phyloP scores from a whole-genome alignment of 2,113 vertebrate species.

The Mionectes macconnelli region DNA sequence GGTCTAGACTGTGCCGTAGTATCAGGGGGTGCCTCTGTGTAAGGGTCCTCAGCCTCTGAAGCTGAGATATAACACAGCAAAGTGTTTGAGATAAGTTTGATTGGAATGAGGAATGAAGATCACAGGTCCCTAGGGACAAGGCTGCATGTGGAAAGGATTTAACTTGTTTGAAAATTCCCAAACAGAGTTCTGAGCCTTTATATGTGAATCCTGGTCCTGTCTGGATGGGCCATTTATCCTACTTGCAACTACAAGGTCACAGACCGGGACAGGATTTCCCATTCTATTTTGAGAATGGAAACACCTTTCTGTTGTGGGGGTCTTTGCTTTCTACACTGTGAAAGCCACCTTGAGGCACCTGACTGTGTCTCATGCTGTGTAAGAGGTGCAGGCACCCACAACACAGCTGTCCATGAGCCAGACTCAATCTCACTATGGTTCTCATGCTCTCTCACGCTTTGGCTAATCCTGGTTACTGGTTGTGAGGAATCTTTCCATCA shows the following conservation, averaged over 20 bases:
- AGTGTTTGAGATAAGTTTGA: background rate
- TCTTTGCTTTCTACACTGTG: background rate
- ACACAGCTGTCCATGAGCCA: background rate
- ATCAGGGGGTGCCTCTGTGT: background rate
- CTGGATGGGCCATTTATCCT: background rate
- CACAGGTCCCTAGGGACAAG: background rate
- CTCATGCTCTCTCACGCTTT: background rate
- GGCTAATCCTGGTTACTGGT: background rate
- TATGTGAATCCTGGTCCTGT: background rate
- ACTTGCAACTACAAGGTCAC: background rate
- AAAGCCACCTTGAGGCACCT: background rate
- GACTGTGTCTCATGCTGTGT: fast-evolving
- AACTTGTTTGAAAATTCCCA: background rate
- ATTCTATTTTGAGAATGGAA: background rate
- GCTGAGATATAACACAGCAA: background rate
- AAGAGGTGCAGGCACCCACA: background rate
- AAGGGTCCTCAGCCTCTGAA: background rate
- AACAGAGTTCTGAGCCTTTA: background rate
- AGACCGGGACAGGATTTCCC: background rate
- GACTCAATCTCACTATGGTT: background rate
- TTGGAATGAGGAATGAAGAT: background rate
- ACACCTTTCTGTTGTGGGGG: background rate
- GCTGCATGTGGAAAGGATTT: background rate
- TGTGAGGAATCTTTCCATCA: background rate
- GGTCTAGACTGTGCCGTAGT: background rate